Evolutionary conservation across 2,113 vertebrate species (phyloP).

Genomic region (human): DNA sequence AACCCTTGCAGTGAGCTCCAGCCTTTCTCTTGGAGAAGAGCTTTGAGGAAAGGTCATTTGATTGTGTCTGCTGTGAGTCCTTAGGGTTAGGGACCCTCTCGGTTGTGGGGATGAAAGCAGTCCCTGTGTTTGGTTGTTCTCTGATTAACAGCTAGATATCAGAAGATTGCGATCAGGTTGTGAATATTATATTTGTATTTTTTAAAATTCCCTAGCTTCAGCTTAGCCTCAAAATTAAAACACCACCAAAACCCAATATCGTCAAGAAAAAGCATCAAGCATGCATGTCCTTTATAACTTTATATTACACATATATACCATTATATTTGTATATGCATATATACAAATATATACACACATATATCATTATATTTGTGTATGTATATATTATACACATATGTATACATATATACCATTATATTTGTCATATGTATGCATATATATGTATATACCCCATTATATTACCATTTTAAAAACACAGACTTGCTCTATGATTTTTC

Average conservation of each 20-base stretch:
- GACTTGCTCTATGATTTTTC: not conserved
- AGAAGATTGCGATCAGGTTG: not conserved
- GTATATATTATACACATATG: too few species aligned
- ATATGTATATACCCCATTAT: not conserved
- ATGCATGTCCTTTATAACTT: not conserved
- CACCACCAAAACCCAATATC: not conserved
- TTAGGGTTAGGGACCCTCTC: fast-evolving
- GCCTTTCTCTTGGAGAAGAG: not conserved
- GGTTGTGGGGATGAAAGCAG: fast-evolving
- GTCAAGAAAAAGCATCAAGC: not conserved
- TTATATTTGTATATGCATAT: not conserved
- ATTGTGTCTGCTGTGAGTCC: fast-evolving
- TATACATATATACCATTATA: too few species aligned
- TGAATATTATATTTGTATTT: not conserved
- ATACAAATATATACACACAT: too few species aligned
- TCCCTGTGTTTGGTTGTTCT: not conserved
- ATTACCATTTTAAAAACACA: not conserved
- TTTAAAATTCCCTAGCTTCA: not conserved
- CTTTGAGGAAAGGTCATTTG: fast-evolving
- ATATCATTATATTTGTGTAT: too few species aligned
- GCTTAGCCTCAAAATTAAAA: not conserved
- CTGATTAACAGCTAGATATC: not conserved
- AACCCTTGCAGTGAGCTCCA: too few species aligned
- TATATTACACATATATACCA: not conserved
- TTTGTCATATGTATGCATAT: not conserved